These are phyloP conservation scores for Copsychus sechellarum DNA, from an alignment of 2,113 vertebrate genomes.

Conservation along the genomic window DNA sequence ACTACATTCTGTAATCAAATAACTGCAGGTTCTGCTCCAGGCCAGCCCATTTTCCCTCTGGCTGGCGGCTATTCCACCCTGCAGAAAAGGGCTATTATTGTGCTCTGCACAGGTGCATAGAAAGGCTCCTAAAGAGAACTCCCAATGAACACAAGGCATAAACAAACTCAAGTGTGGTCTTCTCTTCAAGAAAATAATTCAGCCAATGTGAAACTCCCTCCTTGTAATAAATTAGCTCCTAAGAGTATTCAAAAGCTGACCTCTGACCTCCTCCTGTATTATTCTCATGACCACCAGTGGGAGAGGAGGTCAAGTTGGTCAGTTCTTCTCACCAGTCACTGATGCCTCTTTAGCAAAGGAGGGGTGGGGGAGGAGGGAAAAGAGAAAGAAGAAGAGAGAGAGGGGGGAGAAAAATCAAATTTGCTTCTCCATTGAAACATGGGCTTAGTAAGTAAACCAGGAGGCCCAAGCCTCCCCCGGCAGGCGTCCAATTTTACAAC, in stretches of 20 bases:
- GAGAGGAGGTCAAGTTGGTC: constrained; percentile 69
- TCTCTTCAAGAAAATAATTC: constrained; percentile 67
- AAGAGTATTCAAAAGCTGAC: constrained; percentile 68
- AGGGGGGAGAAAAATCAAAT: constrained; percentile 49
- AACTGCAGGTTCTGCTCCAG: constrained; percentile 43
- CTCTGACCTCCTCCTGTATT: constrained; percentile 46
- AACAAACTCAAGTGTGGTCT: constrained; percentile 71
- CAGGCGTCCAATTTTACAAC: constrained; percentile 61
- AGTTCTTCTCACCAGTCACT: constrained; percentile 67
- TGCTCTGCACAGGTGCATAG: constrained; percentile 60
- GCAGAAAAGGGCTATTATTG: constrained; percentile 53
- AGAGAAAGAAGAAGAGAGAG: constrained; percentile 15
- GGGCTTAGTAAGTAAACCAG: constrained; percentile 62
- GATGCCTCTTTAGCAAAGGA: constrained; percentile 63
- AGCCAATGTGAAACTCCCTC: constrained; percentile 69
- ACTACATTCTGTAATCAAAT: constrained; percentile 18
- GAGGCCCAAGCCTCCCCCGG: constrained; percentile 44
- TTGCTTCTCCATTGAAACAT: constrained; percentile 56
- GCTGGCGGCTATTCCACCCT: not conserved
- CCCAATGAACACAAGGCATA: constrained; percentile 67
- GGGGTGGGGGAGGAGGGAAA: not conserved
- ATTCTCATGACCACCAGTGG: constrained; percentile 69
- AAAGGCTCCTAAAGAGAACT: constrained; percentile 58
- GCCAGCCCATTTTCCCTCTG: not conserved
- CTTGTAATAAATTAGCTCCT: constrained; percentile 73